Conservation (phyloP, 2,797 vertebrate genomes). For the Takifugu ocellatus region DNA sequence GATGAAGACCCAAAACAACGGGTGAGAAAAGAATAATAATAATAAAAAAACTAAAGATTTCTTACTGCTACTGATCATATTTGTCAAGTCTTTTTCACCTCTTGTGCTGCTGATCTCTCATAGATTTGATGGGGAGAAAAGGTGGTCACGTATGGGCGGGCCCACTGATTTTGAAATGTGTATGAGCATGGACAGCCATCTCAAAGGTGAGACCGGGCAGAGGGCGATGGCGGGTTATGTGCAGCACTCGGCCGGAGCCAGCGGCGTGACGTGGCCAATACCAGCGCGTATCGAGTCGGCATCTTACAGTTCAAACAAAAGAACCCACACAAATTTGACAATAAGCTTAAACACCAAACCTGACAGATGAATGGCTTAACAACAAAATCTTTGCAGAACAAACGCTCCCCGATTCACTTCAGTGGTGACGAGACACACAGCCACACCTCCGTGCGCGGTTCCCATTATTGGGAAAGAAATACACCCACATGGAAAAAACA, state of each 20-base stretch:
- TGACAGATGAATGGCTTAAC: no score
- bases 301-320: background rate
- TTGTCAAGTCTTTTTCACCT: slow-evolving; percentile 32
- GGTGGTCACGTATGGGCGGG: slow-evolving; percentile 46
- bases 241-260: slow-evolving; percentile 38
- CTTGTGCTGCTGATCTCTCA: slow-evolving; percentile 62
- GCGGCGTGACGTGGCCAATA: background rate
- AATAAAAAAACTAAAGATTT: slow-evolving; percentile 40
- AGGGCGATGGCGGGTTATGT: slow-evolving; percentile 41
- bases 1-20: slow-evolving; percentile 67
- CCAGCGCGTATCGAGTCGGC: background rate
- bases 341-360: no score
- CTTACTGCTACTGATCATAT: slow-evolving; percentile 31
- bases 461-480: slow-evolving; percentile 69
- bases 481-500: slow-evolving; percentile 76
- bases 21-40: slow-evolving; percentile 1
- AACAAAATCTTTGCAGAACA: no score
- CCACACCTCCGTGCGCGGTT: slow-evolving; percentile 61
- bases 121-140: slow-evolving; percentile 51
- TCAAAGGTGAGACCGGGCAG: slow-evolving; percentile 51
- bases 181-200: slow-evolving; percentile 71
- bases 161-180: slow-evolving; percentile 60
- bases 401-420: no score
- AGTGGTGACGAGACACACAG: slow-evolving; percentile 18
- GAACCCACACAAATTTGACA: no score